Evolutionary conservation across 2,888 invertebrate species (phyloP).

Genomic region (Pollenia labialis): DNA sequence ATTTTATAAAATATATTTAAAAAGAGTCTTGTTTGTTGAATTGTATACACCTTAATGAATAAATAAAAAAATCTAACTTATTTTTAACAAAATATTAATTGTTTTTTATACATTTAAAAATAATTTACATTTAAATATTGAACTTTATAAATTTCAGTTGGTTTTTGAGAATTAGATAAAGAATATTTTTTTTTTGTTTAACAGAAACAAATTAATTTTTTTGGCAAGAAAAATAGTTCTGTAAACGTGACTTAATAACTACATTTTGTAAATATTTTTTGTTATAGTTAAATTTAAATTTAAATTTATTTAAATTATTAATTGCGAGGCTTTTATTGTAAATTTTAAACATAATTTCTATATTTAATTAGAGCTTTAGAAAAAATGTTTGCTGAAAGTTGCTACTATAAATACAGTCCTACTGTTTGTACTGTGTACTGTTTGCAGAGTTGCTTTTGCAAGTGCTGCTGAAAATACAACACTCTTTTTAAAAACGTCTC

Average conservation of each 20-base stretch:
- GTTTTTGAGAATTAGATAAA: neutral
- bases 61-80: conserved; percentile 6
- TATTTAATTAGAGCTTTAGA: neutral
- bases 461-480: no score
- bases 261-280: neutral
- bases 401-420: no score
- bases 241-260: neutral
- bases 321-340: conserved; percentile 68
- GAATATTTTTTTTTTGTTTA: neutral
- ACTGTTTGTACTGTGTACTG: no score
- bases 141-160: conserved; percentile 7
- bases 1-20: conserved; percentile 68
- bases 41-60: conserved; percentile 53
- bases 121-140: neutral
- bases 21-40: conserved; percentile 69
- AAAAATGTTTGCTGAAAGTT: no score
- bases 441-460: no score
- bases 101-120: conserved; percentile 22
- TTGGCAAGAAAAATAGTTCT: neutral
- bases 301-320: conserved; percentile 9
- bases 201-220: neutral
- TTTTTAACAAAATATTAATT: conserved; percentile 32
- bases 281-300: neutral
- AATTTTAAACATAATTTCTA: neutral
- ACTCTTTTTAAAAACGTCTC: no score